These are phyloP conservation scores for Drosophila novamexicana DNA, from an alignment of 1,140 invertebrate species.

Conservation along the genomic window DNA sequence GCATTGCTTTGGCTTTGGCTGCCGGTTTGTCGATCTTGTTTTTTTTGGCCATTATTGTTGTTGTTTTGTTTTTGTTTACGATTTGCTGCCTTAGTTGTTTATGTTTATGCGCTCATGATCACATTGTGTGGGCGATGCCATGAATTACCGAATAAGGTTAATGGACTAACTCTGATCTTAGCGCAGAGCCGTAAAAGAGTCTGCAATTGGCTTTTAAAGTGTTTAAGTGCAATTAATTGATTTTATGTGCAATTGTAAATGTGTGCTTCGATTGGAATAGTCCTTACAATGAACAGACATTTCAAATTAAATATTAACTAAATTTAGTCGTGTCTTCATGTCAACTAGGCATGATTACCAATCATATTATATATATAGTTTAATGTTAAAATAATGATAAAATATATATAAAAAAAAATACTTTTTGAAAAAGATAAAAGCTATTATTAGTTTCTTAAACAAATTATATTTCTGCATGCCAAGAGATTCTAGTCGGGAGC, in stretches of 20 bases:
- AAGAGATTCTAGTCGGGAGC: too few species aligned
- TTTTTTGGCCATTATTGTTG: constrained; percentile 1
- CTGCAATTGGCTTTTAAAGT: constrained; percentile 4
- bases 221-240: constrained; percentile 20
- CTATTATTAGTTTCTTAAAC: too few species aligned
- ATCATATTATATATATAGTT: too few species aligned
- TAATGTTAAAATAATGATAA: too few species aligned
- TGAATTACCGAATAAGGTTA: constrained; percentile 71
- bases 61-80: constrained; percentile 4
- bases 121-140: constrained; percentile 39
- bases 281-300: too few species aligned
- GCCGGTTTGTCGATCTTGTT: constrained; percentile 45
- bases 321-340: too few species aligned
- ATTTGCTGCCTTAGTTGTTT: constrained; percentile 11
- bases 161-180: constrained; percentile 43
- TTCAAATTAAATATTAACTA: too few species aligned
- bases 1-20: constrained; percentile 9
- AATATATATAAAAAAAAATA: too few species aligned
- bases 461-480: too few species aligned
- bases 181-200: constrained; percentile 16
- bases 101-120: constrained; percentile 27
- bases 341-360: too few species aligned
- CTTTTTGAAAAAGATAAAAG: too few species aligned
- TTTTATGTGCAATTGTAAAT: constrained; percentile 10
- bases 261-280: too few species aligned